Base-by-base conservation (phyloP, 2,888 invertebrate genomes). In the Epinotia nisella region DNA sequence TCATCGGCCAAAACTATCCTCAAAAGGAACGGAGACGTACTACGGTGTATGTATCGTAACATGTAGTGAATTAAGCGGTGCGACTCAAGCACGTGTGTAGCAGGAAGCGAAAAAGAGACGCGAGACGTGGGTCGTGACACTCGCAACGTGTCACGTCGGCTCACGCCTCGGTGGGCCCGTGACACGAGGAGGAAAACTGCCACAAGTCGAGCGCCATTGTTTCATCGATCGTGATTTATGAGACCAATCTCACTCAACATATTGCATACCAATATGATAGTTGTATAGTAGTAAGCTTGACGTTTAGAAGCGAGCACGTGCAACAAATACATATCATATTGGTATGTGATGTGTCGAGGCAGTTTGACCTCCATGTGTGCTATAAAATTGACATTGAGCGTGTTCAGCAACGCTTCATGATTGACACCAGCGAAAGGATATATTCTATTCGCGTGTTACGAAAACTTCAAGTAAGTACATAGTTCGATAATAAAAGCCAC, bases 41-140 rank as follows among this genome's bases (percentile, higher is more conserved):
- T 24, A 75, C 77, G 79, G 79, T 76, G 83, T 83, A 83, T 77
- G 80, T 81, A 83, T 83, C 77, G 78, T n/a, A n/a, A n/a, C n/a
- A n/a, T n/a, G n/a, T 79, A 74, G 78, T 78, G 77, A 80, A 80
- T 81, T 81, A 80, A 78, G 78, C 76, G 78, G 77, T 74, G 71
- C 78, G 76, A 74, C 75, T 79, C 35, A n/a, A 29, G 39, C 53
- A 56, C 55, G 55, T n/a, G 55, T 66, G 64, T 64, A 5, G 15
- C 13, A 35, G 13, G 9, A 15, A 35, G 35, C n/a, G 49, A n/a
- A n/a, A n/a, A 49, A n/a, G 15, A 45, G 15, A 49, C n/a, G n/a
- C 49, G 49, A 5, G 45, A 49, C 49, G 7, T n/a, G 49, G n/a
- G 49, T n/a, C 49, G n/a, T 49, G 49, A 13, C 7, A 5, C 15